Evolutionary conservation across 1,140 invertebrate species (phyloP).

Genomic region (Formica selysi): DNA sequence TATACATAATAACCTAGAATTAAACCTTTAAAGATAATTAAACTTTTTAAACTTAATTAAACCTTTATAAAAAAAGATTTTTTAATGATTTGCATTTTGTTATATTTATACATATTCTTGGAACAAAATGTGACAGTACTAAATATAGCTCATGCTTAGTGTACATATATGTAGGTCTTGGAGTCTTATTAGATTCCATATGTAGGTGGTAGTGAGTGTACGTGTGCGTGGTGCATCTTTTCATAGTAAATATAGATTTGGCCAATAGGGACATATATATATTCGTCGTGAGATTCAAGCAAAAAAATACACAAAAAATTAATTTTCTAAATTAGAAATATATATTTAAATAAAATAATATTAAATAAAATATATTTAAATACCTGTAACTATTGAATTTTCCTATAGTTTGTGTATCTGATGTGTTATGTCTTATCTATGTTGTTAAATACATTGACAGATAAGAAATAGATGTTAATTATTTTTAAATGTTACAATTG

Average conservation of each 20-base stretch:
- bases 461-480: conserved; percentile 25
- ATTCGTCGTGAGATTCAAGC: conserved; percentile 3
- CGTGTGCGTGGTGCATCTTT: conserved; percentile 31
- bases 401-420: neutral
- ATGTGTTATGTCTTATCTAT: neutral
- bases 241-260: conserved; percentile 72
- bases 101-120: neutral
- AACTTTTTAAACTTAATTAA: too few species aligned
- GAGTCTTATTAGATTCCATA: conserved; percentile 36
- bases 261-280: conserved; percentile 40
- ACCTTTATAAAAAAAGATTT: neutral
- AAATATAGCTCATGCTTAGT: conserved; percentile 41
- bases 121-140: conserved; percentile 43
- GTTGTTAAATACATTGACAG: neutral
- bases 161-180: conserved; percentile 38
- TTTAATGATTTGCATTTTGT: conserved; percentile 16
- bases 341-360: neutral
- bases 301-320: conserved; percentile 6
- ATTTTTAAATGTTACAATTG: conserved; percentile 12
- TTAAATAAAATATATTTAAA: neutral
- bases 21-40: neutral
- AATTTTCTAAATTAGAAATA: conserved; percentile 7
- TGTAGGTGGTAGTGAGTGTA: conserved; percentile 56
- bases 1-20: conserved; percentile 69
- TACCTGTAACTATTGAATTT: conserved; percentile 14